Evolutionary conservation across 2,797 vertebrate species (phyloP), one percentile per base, ranked within the genome.

Genomic region (Alca torda): DNA sequence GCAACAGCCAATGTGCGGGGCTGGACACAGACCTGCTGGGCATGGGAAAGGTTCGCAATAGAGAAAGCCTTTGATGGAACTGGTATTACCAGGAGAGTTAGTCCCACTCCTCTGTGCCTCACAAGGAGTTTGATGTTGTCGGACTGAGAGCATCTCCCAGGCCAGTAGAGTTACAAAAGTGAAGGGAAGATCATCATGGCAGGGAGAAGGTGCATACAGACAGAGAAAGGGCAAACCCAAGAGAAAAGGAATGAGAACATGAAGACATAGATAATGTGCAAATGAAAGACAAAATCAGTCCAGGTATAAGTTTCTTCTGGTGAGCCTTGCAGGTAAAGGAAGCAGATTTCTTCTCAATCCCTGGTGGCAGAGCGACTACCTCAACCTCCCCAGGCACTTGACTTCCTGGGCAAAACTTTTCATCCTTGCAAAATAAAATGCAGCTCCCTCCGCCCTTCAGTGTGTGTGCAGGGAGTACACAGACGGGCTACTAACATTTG

Each of bases 401-500:
- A 67, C 41, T 97, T 67, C 78, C 74, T 2, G 10, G 84, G 78
- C 45, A 97, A 96, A 93, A 69, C 41, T 84, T 95, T 96, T 97
- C 51, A 65, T 96, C 91, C 68, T 83, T 69, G 63, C 65, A 85
- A 81, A 91, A 86, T 88, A 70, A 97, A 96, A 97, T n/a, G 89
- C 77, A 50, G 11, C 68, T 85, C 68, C 67, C 60, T 74, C 35
- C 69, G 15, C 35, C 69, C 68, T 68, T 51, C 43, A 53, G 46
- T 93, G 75, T 64, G 61, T 91, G 87, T 89, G 80, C 65, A 7
- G 77, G 95, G 91, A 96, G 93, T 72, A 19, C 67, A 97, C 96
- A 98, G 95, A 96, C 8, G 0, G 95, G 79, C 97, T 95, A 93
- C 97, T 98, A 96, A 97, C 90, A 73, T 90, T 93, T 91, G 93